phyloP scores from a whole-genome alignment of 2,113 vertebrate genomes.

The Fukomys damarensis region DNA sequence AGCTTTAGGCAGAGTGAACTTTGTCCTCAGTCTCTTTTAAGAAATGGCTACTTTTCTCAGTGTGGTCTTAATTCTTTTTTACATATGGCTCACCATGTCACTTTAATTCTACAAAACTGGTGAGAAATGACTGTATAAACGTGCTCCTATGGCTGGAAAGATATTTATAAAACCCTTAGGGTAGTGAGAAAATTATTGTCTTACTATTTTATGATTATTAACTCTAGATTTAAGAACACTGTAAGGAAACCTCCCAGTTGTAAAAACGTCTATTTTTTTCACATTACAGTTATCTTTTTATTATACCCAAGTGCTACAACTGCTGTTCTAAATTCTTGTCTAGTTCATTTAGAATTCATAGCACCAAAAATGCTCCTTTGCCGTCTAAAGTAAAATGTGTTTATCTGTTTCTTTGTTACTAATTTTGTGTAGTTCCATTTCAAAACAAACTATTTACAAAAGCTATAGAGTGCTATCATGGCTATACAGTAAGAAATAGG shows the following conservation, averaged over 20 bases:
- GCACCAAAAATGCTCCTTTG: conserved; percentile 49
- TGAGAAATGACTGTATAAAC: conserved; percentile 45
- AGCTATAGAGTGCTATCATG: background rate
- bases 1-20: background rate
- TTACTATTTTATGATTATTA: conserved; percentile 66
- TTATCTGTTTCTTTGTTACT: conserved; percentile 69
- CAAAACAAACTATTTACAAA: conserved; percentile 62
- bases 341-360: conserved; percentile 64
- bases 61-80: background rate
- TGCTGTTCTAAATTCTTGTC: conserved; percentile 76
- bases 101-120: background rate
- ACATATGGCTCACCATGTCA: background rate
- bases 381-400: conserved; percentile 13
- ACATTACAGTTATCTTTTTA: conserved; percentile 72
- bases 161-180: conserved; percentile 19
- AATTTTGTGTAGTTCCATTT: background rate
- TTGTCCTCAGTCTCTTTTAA: background rate
- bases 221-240: conserved; percentile 67
- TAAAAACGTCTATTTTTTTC: conserved; percentile 76
- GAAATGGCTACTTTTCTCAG: background rate
- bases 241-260: conserved; percentile 46
- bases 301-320: conserved; percentile 77
- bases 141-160: background rate
- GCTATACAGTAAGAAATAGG: background rate
- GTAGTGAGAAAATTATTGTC: conserved; percentile 31